phyloP scores from a whole-genome alignment of 2,888 invertebrate species.

The Tryphoninae sp. region DNA sequence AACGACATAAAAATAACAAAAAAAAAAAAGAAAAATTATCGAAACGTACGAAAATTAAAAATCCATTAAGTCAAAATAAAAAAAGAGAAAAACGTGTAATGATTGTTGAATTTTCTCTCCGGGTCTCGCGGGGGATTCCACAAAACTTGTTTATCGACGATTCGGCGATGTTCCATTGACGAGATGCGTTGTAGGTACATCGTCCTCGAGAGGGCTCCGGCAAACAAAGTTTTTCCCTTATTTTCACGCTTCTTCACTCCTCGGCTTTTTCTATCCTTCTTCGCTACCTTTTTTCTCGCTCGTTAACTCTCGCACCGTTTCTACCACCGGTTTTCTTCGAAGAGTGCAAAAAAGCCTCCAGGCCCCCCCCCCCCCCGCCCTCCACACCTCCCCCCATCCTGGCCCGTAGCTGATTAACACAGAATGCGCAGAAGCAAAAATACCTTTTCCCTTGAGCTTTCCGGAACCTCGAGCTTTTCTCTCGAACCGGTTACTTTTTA shows the following conservation, averaged over 20 bases:
- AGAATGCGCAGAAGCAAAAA: not conserved
- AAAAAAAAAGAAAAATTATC: not conserved
- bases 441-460: conserved; percentile 5
- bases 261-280: not conserved
- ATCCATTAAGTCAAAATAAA: not conserved
- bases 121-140: not conserved
- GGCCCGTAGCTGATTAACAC: not conserved
- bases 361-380: not conserved
- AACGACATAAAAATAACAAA: no score
- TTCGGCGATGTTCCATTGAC: not conserved
- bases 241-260: not conserved
- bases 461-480: conserved; percentile 17
- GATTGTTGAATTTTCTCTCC: not conserved
- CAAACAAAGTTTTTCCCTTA: not conserved
- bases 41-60: not conserved
- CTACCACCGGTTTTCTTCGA: not conserved
- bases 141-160: not conserved
- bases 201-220: not conserved
- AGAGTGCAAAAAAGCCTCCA: not conserved
- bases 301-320: not conserved
- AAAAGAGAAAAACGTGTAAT: not conserved
- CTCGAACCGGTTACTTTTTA: conserved; percentile 18
- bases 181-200: not conserved
- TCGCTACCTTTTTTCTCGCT: not conserved
- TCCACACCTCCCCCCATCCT: not conserved